These are phyloP conservation scores for Homarus gammarus DNA, from an alignment of 2,888 invertebrate species.

Conservation along the genomic window DNA sequence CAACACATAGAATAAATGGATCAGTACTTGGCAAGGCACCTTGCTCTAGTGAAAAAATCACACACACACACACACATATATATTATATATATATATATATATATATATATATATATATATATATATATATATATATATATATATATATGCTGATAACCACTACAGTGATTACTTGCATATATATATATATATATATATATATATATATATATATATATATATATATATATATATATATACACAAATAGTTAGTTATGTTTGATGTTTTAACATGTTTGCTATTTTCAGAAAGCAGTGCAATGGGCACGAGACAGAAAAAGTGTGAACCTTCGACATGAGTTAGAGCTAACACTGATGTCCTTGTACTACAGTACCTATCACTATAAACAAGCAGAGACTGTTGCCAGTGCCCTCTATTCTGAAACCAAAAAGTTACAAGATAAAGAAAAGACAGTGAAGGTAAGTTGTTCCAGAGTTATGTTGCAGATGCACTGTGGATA, in stretches of 20 bases:
- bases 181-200: slow-evolving; percentile 14
- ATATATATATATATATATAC: slow-evolving; percentile 41
- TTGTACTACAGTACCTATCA: slow-evolving; percentile 47
- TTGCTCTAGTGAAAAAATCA: too few relatives aligned
- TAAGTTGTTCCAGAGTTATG: neutral
- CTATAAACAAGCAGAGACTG: slow-evolving; percentile 58
- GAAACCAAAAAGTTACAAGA: slow-evolving; percentile 68
- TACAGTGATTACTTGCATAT: neutral
- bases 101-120: too few relatives aligned
- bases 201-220: slow-evolving; percentile 29
- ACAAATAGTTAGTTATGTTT: slow-evolving; percentile 7
- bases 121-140: too few relatives aligned
- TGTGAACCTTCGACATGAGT: slow-evolving; percentile 60
- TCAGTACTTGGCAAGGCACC: too few relatives aligned
- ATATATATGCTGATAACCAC: too few relatives aligned
- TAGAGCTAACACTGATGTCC: slow-evolving; percentile 62
- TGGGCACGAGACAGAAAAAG: slow-evolving; percentile 64
- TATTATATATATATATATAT: too few relatives aligned
- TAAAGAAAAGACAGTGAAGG: slow-evolving; percentile 70
- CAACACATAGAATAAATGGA: too few relatives aligned
- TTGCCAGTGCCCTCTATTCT: slow-evolving; percentile 49
- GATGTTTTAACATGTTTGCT: too few relatives aligned
- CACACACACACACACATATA: too few relatives aligned
- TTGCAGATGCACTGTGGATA: neutral
- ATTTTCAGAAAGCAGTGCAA: slow-evolving; percentile 54